Percentiles rank a stretch among this genome's conserved stretches.
Conservation (phyloP, 53 echinoderm and acorn worm species). For the Pentamera pediparva region DNA sequence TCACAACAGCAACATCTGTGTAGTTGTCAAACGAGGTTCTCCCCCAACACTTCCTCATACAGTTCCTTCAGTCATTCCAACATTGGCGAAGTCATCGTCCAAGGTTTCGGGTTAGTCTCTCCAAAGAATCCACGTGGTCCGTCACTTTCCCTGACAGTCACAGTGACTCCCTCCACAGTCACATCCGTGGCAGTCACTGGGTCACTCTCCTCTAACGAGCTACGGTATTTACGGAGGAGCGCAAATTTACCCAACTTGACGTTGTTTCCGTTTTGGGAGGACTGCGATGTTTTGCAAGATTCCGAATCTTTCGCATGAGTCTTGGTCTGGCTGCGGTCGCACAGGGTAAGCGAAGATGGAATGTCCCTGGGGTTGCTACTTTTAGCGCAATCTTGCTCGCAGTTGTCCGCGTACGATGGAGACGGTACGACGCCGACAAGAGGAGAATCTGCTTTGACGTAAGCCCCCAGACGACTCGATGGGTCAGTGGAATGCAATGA, state of each 20-base stretch:
- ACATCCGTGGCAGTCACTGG: constrained; percentile 89
- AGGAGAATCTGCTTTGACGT: constrained; percentile 70
- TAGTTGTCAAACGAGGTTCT: too few relatives aligned
- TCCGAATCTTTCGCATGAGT: too few relatives aligned
- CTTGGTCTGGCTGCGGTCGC: too few relatives aligned
- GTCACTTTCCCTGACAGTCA: constrained; percentile 76
- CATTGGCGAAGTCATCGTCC: constrained; percentile 5
- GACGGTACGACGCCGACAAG: constrained; percentile 72
- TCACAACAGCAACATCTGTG: too few relatives aligned
- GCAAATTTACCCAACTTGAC: constrained; percentile 90
- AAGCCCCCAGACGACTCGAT: constrained; percentile 38
- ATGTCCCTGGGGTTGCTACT: constrained; percentile 1
- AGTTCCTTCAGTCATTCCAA: neutral
- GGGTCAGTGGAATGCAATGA: neutral
- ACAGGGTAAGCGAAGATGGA: too few relatives aligned
- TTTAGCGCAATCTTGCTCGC: constrained; percentile 21
- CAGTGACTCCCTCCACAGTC: constrained; percentile 77
- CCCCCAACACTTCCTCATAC: neutral
- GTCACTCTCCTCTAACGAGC: constrained; percentile 77
- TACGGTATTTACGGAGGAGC: constrained; percentile 81
- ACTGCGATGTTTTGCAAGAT: too few relatives aligned
- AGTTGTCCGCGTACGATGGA: constrained; percentile 30
- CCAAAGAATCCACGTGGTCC: constrained; percentile 76
- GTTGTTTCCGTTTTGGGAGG: constrained; percentile 53
- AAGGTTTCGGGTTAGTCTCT: constrained; percentile 45